These are phyloP conservation scores for Drosophila falleni DNA, from an alignment of 2,888 invertebrate genomes.

Conservation along the genomic window DNA sequence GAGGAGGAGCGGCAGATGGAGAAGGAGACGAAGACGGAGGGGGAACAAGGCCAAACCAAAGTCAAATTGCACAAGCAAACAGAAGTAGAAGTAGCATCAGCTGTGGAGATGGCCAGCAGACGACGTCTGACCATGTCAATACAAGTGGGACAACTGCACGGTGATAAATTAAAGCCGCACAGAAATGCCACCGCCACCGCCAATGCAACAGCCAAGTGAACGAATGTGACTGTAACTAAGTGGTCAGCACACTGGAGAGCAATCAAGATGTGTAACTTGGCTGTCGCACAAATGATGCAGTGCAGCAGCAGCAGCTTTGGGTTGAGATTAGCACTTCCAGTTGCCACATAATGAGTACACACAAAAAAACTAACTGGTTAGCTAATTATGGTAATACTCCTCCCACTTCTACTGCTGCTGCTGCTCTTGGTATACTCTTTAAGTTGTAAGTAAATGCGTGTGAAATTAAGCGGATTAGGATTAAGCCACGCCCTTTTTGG, in stretches of 20 bases:
- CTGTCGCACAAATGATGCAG: slow-evolving; percentile 63
- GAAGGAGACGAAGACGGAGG: slow-evolving; percentile 22
- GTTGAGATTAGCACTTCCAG: slow-evolving; percentile 6
- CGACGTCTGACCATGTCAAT: slow-evolving; percentile 66
- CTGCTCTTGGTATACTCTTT: slow-evolving; percentile 45
- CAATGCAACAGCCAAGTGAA: slow-evolving; percentile 65
- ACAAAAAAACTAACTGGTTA: slow-evolving; percentile 28
- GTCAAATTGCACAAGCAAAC: slow-evolving; percentile 40
- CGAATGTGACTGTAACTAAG: slow-evolving; percentile 59
- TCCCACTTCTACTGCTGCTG: slow-evolving; percentile 13
- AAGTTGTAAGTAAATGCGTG: slow-evolving; percentile 69
- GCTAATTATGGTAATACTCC: slow-evolving; percentile 64
- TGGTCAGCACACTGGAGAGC: slow-evolving; percentile 60
- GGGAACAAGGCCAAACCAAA: slow-evolving; percentile 34
- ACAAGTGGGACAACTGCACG: slow-evolving; percentile 66
- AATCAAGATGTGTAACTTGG: slow-evolving; percentile 55
- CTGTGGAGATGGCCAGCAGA: slow-evolving; percentile 22
- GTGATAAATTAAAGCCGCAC: slow-evolving; percentile 76
- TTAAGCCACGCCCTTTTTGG: slow-evolving; percentile 33
- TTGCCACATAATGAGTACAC: slow-evolving; percentile 30
- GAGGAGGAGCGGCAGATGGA: slow-evolving; percentile 1
- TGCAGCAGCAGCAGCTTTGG: slow-evolving; percentile 22
- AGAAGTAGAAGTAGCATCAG: slow-evolving; percentile 7
- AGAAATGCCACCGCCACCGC: slow-evolving; percentile 70
- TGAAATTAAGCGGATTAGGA: slow-evolving; percentile 66